These are phyloP conservation scores for Sigmodon hispidus DNA, from an alignment of 2,113 vertebrate species.

Conservation along the genomic window DNA sequence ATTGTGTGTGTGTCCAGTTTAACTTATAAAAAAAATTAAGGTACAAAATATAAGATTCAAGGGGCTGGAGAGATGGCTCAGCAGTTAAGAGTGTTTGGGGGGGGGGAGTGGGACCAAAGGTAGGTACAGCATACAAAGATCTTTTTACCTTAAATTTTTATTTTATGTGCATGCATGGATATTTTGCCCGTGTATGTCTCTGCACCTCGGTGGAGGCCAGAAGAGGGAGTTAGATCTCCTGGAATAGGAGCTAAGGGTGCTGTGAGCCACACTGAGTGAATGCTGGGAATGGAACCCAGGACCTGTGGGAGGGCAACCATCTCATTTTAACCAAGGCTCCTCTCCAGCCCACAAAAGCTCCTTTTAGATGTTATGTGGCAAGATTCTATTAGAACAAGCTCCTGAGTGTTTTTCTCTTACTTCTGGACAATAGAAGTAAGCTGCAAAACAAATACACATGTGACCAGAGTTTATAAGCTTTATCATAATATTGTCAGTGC, in stretches of 20 bases:
- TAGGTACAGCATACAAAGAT: no score
- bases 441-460: constrained; percentile 36
- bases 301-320: background rate
- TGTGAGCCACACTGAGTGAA: background rate
- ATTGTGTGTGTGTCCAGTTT: background rate
- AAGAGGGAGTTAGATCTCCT: background rate
- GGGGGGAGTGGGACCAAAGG: background rate
- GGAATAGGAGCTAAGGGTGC: background rate
- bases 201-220: background rate
- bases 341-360: background rate
- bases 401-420: background rate
- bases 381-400: constrained; percentile 14
- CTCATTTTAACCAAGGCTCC: background rate
- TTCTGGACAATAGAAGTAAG: background rate
- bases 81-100: background rate
- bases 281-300: background rate
- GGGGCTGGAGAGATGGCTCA: background rate
- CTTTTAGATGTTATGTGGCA: constrained; percentile 35
- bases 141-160: no score
- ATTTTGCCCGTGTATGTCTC: background rate
- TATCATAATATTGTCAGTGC: constrained; percentile 13
- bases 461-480: constrained; percentile 34
- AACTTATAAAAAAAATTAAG: background rate
- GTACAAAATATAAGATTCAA: background rate
- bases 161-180: no score